These are phyloP conservation scores for Digitonthophagus gazella DNA, from an alignment of 2,888 invertebrate species.

Conservation along the genomic window DNA sequence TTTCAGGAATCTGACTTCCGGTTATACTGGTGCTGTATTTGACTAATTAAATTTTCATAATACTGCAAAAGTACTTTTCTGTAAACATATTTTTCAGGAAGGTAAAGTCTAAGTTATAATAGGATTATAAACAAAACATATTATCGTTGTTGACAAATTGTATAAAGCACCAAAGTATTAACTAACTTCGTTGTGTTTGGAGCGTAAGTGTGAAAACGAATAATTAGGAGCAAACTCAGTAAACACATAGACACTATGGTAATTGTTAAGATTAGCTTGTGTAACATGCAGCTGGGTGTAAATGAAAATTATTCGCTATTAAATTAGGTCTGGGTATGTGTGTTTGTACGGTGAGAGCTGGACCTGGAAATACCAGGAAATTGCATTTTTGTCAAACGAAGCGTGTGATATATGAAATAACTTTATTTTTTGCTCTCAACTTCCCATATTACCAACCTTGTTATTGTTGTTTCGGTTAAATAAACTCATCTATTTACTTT, in stretches of 20 bases:
- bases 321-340: background rate
- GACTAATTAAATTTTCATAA: no score
- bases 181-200: background rate
- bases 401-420: slow-evolving; percentile 3
- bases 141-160: background rate
- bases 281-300: background rate
- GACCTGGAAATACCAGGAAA: background rate
- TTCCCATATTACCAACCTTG: background rate
- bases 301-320: slow-evolving; percentile 2
- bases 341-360: background rate
- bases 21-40: no score
- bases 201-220: background rate
- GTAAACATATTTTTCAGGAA: no score
- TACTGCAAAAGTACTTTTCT: no score
- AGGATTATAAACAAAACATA: no score
- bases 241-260: background rate
- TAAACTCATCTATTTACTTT: background rate
- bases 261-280: background rate
- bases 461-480: background rate
- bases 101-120: no score
- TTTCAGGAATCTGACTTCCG: no score
- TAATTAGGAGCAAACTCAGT: background rate
- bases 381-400: slow-evolving; percentile 7
- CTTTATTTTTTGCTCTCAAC: background rate
- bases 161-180: background rate